Evolutionary conservation across 2,113 vertebrate species (phyloP).

Genomic region (Formicarius rufipectus): DNA sequence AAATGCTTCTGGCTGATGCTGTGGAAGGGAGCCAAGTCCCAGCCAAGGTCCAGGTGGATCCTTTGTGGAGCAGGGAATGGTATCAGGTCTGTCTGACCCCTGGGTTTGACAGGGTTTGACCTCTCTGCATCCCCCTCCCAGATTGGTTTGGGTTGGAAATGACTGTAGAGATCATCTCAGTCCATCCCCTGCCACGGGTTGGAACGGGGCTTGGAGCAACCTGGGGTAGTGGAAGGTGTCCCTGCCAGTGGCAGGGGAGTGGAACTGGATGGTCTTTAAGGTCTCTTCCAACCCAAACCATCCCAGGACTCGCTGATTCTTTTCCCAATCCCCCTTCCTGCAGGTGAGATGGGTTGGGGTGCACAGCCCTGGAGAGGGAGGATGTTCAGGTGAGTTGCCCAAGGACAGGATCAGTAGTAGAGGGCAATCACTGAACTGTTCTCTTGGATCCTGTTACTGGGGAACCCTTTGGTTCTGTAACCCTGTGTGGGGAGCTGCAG

Average conservation of each 20-base stretch:
- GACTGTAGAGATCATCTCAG: rapidly evolving
- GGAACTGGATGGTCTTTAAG: background rate
- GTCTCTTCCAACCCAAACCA: too few species aligned
- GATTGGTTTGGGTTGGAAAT: background rate
- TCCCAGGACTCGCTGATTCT: rapidly evolving
- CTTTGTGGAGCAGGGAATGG: background rate
- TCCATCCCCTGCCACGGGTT: background rate
- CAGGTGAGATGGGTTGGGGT: too few species aligned
- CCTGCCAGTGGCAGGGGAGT: background rate
- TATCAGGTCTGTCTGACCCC: background rate
- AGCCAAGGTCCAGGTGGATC: background rate
- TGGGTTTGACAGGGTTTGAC: background rate
- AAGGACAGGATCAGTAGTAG: background rate
- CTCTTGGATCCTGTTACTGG: background rate
- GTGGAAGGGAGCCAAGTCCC: background rate
- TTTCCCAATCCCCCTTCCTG: rapidly evolving
- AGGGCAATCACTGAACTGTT: background rate
- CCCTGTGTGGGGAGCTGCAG: background rate
- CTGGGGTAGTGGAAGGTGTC: background rate
- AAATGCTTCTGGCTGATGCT: background rate
- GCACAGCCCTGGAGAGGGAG: background rate
- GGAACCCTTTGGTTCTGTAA: background rate
- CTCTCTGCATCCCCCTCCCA: background rate
- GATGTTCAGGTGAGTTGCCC: background rate
- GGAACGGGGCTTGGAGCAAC: background rate